Evolutionary conservation across 1,140 invertebrate genomes (phyloP).

Genomic region (Atta texana): DNA sequence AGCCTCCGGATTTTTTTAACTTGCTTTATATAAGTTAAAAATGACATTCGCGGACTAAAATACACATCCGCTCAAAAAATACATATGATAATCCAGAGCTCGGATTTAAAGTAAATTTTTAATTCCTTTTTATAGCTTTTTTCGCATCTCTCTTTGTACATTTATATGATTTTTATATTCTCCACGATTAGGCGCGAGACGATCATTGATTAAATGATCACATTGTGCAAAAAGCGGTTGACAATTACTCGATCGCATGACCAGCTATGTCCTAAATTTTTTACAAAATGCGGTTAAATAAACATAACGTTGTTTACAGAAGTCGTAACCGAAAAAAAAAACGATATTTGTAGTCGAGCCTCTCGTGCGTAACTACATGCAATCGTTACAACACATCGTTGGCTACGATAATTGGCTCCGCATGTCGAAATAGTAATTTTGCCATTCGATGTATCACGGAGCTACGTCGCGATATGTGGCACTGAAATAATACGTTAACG

Average conservation of each 20-base stretch:
- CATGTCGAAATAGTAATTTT: constrained; percentile 58
- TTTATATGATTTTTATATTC: background rate
- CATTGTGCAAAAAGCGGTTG: background rate
- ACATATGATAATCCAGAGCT: constrained; percentile 4
- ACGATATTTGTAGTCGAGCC: constrained; percentile 27
- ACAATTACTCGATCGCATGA: background rate
- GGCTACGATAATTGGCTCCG: constrained; percentile 53
- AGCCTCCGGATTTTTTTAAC: background rate
- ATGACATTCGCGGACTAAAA: constrained; percentile 1
- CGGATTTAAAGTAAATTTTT: constrained; percentile 6
- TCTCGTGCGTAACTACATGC: constrained; percentile 41
- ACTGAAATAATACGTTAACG: constrained; percentile 41
- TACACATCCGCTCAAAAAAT: constrained; percentile 11
- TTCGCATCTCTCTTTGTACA: background rate
- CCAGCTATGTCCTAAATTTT: background rate
- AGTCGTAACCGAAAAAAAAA: constrained; percentile 27
- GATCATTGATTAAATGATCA: background rate
- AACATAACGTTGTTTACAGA: constrained; percentile 41
- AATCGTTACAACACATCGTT: constrained; percentile 54
- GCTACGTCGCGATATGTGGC: constrained; percentile 16
- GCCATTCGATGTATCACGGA: constrained; percentile 31
- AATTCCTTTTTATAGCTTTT: background rate
- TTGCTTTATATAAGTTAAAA: constrained; percentile 26
- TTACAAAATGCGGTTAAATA: constrained; percentile 28
- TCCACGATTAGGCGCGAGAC: background rate